Evolutionary conservation across 2,113 vertebrate genomes (phyloP).

Genomic region (Etheostoma cragini): DNA sequence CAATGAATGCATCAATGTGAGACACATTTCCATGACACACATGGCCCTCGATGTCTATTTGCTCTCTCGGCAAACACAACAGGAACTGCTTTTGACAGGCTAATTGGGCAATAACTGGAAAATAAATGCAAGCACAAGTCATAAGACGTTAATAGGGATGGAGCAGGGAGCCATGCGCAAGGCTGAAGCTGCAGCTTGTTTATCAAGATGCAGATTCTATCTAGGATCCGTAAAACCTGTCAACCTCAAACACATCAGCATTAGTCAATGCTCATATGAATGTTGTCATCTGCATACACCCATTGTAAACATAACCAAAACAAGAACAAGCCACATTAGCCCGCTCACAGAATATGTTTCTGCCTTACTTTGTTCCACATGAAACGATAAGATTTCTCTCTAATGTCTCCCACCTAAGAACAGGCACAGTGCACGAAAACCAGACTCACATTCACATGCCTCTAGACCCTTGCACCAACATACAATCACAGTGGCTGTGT

Average conservation of each 20-base stretch:
- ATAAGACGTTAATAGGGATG: slow-evolving; percentile 61
- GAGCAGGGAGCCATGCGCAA: slow-evolving; percentile 14
- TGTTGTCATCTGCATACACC: slow-evolving; percentile 30
- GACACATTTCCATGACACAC: slow-evolving; percentile 58
- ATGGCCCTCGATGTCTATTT: slow-evolving; percentile 34
- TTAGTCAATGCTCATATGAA: slow-evolving; percentile 39
- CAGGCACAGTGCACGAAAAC: not conserved
- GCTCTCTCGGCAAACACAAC: slow-evolving; percentile 60
- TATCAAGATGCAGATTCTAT: slow-evolving; percentile 31
- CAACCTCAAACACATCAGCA: slow-evolving; percentile 9
- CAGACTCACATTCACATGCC: slow-evolving; percentile 1
- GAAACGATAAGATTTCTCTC: not conserved
- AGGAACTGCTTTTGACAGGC: slow-evolving; percentile 62
- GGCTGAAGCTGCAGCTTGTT: slow-evolving; percentile 21
- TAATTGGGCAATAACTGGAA: slow-evolving; percentile 75
- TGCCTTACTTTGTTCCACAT: not conserved
- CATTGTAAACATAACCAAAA: slow-evolving; percentile 28
- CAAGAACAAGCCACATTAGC: slow-evolving; percentile 6
- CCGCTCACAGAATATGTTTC: slow-evolving; percentile 4
- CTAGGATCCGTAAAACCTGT: slow-evolving; percentile 17
- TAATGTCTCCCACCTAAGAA: not conserved
- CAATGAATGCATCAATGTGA: slow-evolving; percentile 54
- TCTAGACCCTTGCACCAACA: slow-evolving; percentile 14
- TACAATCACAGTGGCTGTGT: slow-evolving; percentile 19
- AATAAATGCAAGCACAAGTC: slow-evolving; percentile 72